A percentile compares a stretch with the other conserved stretches of the same genome.
phyloP scores from a whole-genome alignment of 2,113 vertebrate genomes.

The Corythornis madagascariensis region DNA sequence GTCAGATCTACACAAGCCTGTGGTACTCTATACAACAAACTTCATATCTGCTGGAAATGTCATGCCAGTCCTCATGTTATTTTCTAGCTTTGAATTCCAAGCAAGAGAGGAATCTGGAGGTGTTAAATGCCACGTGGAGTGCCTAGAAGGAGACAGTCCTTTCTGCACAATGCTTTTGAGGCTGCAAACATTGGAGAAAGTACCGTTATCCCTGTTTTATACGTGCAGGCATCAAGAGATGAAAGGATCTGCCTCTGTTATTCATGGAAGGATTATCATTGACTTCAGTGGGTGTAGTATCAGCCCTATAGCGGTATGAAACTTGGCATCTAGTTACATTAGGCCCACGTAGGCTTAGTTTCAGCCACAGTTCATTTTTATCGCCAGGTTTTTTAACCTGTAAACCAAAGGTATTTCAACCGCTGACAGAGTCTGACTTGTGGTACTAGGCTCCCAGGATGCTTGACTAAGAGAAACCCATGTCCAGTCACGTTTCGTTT shows the following conservation, averaged over 20 bases:
- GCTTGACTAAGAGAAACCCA: slow-evolving; percentile 64
- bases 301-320: slow-evolving; percentile 68
- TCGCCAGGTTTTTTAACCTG: slow-evolving; percentile 36
- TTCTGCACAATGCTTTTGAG: background rate
- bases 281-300: slow-evolving; percentile 68
- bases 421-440: slow-evolving; percentile 54
- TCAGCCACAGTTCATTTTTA: slow-evolving; percentile 63
- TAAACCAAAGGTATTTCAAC: slow-evolving; percentile 54
- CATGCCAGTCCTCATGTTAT: background rate
- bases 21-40: background rate
- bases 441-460: slow-evolving; percentile 26
- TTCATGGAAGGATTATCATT: slow-evolving; percentile 58
- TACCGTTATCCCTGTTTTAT: slow-evolving; percentile 51
- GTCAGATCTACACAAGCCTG: background rate
- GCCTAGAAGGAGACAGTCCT: background rate
- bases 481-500: slow-evolving; percentile 58
- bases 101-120: background rate
- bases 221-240: background rate
- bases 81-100: background rate
- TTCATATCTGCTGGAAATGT: background rate
- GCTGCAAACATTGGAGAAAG: background rate
- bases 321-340: slow-evolving; percentile 56
- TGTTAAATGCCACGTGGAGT: background rate
- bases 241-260: slow-evolving; percentile 40
- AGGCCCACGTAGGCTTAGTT: slow-evolving; percentile 48